Conservation (phyloP, 2,113 vertebrate species). For the Solea solea region DNA sequence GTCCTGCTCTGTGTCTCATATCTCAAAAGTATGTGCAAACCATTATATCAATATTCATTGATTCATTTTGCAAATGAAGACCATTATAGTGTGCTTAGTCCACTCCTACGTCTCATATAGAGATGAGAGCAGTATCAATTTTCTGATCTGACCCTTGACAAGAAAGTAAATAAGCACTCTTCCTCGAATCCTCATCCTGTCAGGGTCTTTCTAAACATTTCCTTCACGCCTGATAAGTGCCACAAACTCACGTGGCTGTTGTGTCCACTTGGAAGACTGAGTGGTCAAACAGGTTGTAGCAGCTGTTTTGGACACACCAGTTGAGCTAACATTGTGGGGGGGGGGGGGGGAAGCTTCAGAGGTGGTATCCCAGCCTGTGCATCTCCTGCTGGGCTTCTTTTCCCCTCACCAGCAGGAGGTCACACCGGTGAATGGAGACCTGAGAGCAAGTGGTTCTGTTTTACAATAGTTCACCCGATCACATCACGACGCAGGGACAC, state of each 20-base stretch:
- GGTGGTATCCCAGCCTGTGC: conserved; percentile 31
- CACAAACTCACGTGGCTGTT: neutral
- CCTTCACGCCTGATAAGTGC: too few species aligned
- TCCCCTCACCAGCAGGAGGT: conserved; percentile 42
- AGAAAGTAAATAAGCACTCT: too few species aligned
- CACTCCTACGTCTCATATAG: too few species aligned
- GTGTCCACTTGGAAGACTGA: conserved; percentile 15
- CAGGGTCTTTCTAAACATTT: too few species aligned
- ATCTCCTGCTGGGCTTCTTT: conserved; percentile 36
- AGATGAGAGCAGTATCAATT: too few species aligned
- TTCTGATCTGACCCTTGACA: too few species aligned
- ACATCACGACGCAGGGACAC: conserved; percentile 20
- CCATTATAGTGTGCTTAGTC: too few species aligned
- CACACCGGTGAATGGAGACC: conserved; percentile 44
- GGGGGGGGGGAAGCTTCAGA: neutral
- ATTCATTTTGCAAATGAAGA: too few species aligned
- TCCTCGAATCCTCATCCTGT: too few species aligned
- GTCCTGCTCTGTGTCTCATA: too few species aligned
- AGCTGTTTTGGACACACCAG: conserved; percentile 58
- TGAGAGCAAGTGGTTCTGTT: conserved; percentile 47
- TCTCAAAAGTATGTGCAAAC: too few species aligned
- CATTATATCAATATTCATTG: too few species aligned
- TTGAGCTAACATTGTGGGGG: conserved; percentile 44
- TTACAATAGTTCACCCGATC: conserved; percentile 30
- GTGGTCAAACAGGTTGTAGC: conserved; percentile 47